Percentiles rank a stretch among this genome's conserved stretches.
Evolutionary conservation across 2,888 invertebrate species (phyloP).

Genomic region (Creontiades dilutus): DNA sequence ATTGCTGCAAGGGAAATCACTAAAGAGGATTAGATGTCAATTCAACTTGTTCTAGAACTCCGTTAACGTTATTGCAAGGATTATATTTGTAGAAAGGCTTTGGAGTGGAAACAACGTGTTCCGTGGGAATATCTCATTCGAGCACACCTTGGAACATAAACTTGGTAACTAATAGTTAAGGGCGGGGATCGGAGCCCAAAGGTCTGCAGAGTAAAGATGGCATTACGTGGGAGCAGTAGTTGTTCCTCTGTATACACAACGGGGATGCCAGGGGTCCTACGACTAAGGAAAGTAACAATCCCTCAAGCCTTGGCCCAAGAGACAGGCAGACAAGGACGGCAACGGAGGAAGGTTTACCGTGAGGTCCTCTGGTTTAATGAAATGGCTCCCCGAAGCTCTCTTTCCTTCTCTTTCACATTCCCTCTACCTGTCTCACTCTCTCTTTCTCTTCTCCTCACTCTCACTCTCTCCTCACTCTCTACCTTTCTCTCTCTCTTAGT

Average conservation of each 20-base stretch:
- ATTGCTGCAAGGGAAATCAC: background rate
- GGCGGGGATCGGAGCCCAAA: background rate
- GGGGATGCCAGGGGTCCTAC: background rate
- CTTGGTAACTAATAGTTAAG: conserved; percentile 21
- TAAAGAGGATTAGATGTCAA: background rate
- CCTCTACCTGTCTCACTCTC: too few relatives aligned
- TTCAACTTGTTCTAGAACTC: background rate
- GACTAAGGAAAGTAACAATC: conserved; percentile 27
- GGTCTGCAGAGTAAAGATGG: conserved; percentile 4
- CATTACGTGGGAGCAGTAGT: conserved; percentile 13
- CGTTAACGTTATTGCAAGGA: background rate
- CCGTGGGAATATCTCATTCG: background rate
- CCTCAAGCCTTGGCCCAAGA: conserved; percentile 31
- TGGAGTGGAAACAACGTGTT: background rate
- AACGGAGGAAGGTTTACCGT: conserved; percentile 47
- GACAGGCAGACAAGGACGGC: conserved; percentile 11
- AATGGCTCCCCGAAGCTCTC: conserved; percentile 29
- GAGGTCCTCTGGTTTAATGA: conserved; percentile 45
- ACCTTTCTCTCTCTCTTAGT: background rate
- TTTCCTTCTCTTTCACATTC: too few relatives aligned
- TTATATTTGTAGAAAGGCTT: conserved; percentile 21
- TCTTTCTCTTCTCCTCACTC: too few relatives aligned
- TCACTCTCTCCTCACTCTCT: too few relatives aligned
- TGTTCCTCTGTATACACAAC: conserved; percentile 49
- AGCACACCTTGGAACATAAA: background rate